Conservation (phyloP, 2,113 vertebrate genomes). For the Psophia crepitans region DNA sequence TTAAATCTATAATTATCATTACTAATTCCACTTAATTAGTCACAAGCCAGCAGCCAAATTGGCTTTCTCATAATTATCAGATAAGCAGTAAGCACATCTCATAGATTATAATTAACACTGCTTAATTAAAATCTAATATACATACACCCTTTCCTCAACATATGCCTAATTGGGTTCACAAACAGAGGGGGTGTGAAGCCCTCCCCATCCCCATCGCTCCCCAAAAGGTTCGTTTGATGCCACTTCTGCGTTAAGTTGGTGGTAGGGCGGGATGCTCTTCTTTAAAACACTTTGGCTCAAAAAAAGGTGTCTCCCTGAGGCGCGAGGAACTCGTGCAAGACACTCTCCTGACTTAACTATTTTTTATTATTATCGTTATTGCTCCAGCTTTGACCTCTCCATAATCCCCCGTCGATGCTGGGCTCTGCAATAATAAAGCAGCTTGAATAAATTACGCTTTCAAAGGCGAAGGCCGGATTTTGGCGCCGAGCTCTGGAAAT, state of each 20-base stretch:
- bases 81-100: conserved; percentile 86
- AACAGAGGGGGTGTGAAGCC: conserved; percentile 46
- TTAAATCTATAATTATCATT: conserved; percentile 85
- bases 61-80: conserved; percentile 86
- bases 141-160: conserved; percentile 77
- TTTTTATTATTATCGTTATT: conserved; percentile 53
- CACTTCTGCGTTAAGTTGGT: background rate
- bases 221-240: background rate
- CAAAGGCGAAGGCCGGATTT: conserved; percentile 71
- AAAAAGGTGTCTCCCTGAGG: background rate
- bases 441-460: conserved; percentile 72
- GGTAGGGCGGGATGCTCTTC: background rate
- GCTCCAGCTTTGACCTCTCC: conserved; percentile 56
- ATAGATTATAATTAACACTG: conserved; percentile 87
- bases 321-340: background rate
- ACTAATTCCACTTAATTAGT: conserved; percentile 88
- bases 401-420: conserved; percentile 31
- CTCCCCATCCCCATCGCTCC: background rate
- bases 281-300: background rate
- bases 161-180: conserved; percentile 75
- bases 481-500: conserved; percentile 52
- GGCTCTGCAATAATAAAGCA: conserved; percentile 60
- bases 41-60: conserved; percentile 85
- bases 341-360: background rate
- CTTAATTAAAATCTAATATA: conserved; percentile 87